These are phyloP conservation scores for Neuroterus valhalla DNA, from an alignment of 1,140 invertebrate species.

Conservation along the genomic window DNA sequence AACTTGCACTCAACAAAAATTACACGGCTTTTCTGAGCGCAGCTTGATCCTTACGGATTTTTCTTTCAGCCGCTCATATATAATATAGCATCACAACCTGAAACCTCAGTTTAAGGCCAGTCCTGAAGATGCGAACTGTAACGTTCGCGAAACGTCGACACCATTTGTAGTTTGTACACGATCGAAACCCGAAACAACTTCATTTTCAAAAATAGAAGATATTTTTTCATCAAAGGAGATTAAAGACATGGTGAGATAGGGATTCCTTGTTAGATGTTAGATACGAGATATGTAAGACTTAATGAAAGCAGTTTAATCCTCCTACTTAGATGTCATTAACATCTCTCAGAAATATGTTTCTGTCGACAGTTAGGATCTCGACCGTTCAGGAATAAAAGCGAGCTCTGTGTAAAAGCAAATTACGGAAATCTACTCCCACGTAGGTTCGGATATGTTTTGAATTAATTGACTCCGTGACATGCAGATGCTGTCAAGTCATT, in stretches of 20 bases:
- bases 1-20: no score
- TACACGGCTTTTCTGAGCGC: no score
- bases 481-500: constrained; percentile 23
- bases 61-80: no score
- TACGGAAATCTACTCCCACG: constrained; percentile 28
- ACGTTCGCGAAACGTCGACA: no score
- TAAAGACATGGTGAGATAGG: not conserved
- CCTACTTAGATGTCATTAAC: constrained; percentile 24
- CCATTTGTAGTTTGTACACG: no score
- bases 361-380: constrained; percentile 8
- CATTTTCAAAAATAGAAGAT: no score
- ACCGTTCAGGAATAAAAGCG: constrained; percentile 20
- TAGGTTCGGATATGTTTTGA: constrained; percentile 10
- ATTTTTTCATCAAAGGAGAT: not conserved
- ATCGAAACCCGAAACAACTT: no score
- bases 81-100: no score
- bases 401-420: constrained; percentile 27
- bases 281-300: constrained; percentile 10
- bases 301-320: constrained; percentile 25
- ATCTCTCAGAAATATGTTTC: constrained; percentile 25
- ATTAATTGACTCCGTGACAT: constrained; percentile 25
- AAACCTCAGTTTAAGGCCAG: no score
- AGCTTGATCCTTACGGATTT: no score
- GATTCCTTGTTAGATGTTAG: not conserved
- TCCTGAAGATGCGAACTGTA: no score